phyloP scores from a whole-genome alignment of 1,140 invertebrate species.

The Atta colombica region DNA sequence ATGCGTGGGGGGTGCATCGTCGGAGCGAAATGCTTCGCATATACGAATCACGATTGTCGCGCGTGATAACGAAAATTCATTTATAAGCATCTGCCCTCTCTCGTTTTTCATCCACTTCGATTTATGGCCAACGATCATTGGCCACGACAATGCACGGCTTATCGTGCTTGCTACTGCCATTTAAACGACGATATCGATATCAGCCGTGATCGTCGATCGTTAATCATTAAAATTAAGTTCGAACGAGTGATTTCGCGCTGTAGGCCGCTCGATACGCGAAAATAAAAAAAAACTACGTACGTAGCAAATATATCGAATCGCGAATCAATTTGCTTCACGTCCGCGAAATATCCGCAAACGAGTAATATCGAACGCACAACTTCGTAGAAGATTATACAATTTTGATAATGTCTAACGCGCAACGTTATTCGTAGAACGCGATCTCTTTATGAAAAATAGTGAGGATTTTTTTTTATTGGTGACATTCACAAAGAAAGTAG shows the following conservation, averaged over 20 bases:
- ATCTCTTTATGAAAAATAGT: neutral
- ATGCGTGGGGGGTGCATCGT: conserved; percentile 4
- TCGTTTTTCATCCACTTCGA: conserved; percentile 47
- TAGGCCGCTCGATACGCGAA: neutral
- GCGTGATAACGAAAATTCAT: conserved; percentile 21
- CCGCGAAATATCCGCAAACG: neutral
- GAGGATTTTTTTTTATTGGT: neutral
- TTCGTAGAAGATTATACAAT: conserved; percentile 5
- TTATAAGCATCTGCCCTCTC: conserved; percentile 53
- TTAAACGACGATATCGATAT: conserved; percentile 36
- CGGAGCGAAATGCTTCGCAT: neutral
- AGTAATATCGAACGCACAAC: conserved; percentile 35
- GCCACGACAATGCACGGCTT: conserved; percentile 30
- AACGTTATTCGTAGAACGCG: neutral
- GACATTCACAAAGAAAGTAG: neutral
- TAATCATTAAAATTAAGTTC: conserved; percentile 24
- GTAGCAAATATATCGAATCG: neutral
- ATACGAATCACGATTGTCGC: neutral
- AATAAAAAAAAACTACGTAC: conserved; percentile 49
- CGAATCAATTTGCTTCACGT: neutral
- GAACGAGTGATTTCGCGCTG: neutral
- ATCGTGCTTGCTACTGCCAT: conserved; percentile 41
- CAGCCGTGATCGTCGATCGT: neutral
- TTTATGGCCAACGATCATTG: neutral
- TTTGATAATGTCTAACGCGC: conserved; percentile 22